Conservation (phyloP, 2,113 vertebrate genomes). For the Aphelocoma coerulescens region DNA sequence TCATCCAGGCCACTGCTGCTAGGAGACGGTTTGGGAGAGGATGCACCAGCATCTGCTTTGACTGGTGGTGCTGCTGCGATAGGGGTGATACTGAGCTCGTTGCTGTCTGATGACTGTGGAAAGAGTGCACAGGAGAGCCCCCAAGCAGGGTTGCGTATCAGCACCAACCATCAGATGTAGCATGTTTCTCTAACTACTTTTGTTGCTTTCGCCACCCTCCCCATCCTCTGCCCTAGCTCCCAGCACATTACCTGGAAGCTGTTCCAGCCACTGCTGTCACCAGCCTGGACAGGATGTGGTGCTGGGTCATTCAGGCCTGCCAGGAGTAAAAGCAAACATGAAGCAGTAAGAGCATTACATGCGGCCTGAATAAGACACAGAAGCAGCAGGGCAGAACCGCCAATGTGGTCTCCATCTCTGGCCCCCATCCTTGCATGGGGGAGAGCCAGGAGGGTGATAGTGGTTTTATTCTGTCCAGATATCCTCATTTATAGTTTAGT, state of each 20-base stretch:
- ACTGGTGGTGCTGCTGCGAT: constrained; percentile 26
- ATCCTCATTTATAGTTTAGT: not conserved
- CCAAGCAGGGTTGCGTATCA: not conserved
- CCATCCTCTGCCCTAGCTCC: not conserved
- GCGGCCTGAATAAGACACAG: not conserved
- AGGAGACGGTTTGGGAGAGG: constrained; percentile 1
- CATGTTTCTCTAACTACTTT: not conserved
- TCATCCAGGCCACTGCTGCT: constrained; percentile 84
- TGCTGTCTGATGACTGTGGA: constrained; percentile 77
- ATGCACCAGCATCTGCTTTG: constrained; percentile 40
- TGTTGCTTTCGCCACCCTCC: not conserved
- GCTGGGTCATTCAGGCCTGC: constrained; percentile 86
- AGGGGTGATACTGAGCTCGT: constrained; percentile 53
- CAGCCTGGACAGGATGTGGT: constrained; percentile 66
- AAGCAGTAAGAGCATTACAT: not conserved
- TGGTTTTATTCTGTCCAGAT: not conserved
- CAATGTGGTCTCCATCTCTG: not conserved
- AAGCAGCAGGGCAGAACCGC: not conserved
- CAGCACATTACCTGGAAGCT: constrained; percentile 83
- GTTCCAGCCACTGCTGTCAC: constrained; percentile 84
- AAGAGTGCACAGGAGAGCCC: not conserved
- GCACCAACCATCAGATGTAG: not conserved
- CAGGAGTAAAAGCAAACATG: not conserved
- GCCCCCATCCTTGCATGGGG: not conserved
- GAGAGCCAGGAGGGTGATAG: not conserved